Evolutionary conservation across 2,888 invertebrate genomes (phyloP).

Genomic region (Copidosoma aretas): DNA sequence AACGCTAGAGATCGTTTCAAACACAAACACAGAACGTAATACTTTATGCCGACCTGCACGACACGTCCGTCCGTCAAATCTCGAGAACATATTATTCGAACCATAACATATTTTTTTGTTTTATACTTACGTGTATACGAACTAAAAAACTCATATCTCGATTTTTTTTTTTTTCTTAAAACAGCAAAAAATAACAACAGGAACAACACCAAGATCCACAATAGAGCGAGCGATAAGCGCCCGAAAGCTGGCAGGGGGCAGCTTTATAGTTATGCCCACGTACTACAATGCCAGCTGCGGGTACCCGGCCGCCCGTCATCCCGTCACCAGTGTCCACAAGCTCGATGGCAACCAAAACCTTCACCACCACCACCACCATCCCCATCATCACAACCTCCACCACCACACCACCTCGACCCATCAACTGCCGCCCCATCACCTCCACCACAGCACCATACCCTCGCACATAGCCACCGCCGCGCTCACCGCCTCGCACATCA

Average conservation of each 20-base stretch:
- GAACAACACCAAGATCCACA: neutral
- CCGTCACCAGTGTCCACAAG: slow-evolving; percentile 47
- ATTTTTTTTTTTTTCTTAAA: too few species aligned
- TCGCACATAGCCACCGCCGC: slow-evolving; percentile 32
- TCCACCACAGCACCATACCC: slow-evolving; percentile 46
- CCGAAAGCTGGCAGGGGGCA: slow-evolving; percentile 43
- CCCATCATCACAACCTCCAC: slow-evolving; percentile 56
- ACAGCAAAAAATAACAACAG: neutral
- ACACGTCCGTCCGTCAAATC: too few species aligned
- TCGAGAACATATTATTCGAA: too few species aligned
- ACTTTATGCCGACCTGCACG: too few species aligned
- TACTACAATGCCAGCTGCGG: slow-evolving; percentile 61
- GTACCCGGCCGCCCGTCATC: slow-evolving; percentile 52
- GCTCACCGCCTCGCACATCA: slow-evolving; percentile 26
- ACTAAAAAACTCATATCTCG: too few species aligned
- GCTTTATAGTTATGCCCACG: slow-evolving; percentile 58
- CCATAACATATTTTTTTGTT: too few species aligned
- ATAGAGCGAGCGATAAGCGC: slow-evolving; percentile 1
- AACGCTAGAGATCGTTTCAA: too few species aligned
- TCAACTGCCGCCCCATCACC: slow-evolving; percentile 28
- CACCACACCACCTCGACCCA: slow-evolving; percentile 39
- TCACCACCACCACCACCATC: slow-evolving; percentile 48
- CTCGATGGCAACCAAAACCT: slow-evolving; percentile 61
- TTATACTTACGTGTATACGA: too few species aligned
- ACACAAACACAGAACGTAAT: too few species aligned